Evolutionary conservation across 2,797 vertebrate species (phyloP).

Genomic region (Poecilia picta): DNA sequence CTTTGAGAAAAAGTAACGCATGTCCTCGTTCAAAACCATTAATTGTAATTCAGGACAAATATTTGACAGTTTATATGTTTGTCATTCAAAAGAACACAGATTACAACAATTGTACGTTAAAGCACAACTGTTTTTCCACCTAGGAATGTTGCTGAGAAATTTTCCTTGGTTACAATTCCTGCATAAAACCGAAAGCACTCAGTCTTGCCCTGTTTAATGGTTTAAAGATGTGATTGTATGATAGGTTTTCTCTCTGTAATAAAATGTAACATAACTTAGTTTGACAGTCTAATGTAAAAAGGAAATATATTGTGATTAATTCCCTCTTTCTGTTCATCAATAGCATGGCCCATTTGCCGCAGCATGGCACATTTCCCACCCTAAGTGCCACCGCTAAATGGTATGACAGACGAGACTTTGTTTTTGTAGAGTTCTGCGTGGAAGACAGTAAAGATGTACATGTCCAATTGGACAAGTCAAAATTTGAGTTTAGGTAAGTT

Average conservation of each 20-base stretch:
- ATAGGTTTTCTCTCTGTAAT: not conserved
- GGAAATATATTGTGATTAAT: not conserved
- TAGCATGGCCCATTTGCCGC: constrained; percentile 80
- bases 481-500: constrained; percentile 90
- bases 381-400: constrained; percentile 89
- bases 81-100: not conserved
- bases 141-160: not conserved
- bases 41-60: not conserved
- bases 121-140: not conserved
- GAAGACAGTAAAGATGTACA: constrained; percentile 96
- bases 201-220: not conserved
- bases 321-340: constrained; percentile 7
- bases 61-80: not conserved
- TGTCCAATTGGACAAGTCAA: constrained; percentile 90
- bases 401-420: constrained; percentile 95
- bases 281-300: not conserved
- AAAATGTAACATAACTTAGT: not conserved
- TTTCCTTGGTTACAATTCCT: not conserved
- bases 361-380: too few relatives aligned
- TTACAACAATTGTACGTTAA: not conserved
- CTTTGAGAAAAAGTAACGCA: constrained; percentile 18
- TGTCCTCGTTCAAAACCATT: not conserved
- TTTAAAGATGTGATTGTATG: not conserved
- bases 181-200: not conserved
- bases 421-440: constrained; percentile 95